Base-by-base conservation (phyloP, 37 sponge, comb jelly and placozoan genomes). In the Eunapius fragilis region DNA sequence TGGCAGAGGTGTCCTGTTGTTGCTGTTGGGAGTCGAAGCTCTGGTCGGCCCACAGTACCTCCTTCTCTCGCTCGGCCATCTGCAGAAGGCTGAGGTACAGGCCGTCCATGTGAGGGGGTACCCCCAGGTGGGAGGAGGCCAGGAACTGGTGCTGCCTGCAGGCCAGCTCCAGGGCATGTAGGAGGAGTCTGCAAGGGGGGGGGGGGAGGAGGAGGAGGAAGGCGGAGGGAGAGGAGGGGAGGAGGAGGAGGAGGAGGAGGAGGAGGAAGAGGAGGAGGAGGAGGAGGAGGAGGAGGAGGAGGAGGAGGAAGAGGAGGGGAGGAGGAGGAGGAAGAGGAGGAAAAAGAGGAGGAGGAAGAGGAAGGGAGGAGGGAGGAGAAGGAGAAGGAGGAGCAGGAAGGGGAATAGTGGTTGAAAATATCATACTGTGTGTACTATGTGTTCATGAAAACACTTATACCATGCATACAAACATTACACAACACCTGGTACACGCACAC, bases 11-110 rank as follows among this genome's bases (percentile, higher is more conserved):
- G 58, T 58, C 58, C 58, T 58, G 58, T 19, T 2, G 22, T 10
- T 58, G 19, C 58, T 58, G 58, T 19, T 2, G 22, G 7, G 58
- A 12, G 1, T 58, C 58, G 14, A 19, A 13, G 58, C 76, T 93
- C 77, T 87, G 79, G 69, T 93, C 91, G 3, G 91, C 91, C 94
- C 94, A 93, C 48, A 81, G 84, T 45, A 93, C 94, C 6, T 81
- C 94, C 85, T 87, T 93, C n/a, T 93, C 94, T 24, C 94, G 87
- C 47, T 87, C 83, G 17, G 81, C 85, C 31, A 79, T 69, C 35
- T 84, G 31, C 25, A 87, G n/a, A 19, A 93, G 76, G n/a, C 38
- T 31, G 24, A 73, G 36, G 72, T 80, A 89, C 36, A 85, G 41
- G 38, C 26, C 35, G 5, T 86, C 83, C 27, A 25, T 84, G 25